phyloP scores from a whole-genome alignment of 1,140 invertebrate genomes.

The Helicoverpa armigera region DNA sequence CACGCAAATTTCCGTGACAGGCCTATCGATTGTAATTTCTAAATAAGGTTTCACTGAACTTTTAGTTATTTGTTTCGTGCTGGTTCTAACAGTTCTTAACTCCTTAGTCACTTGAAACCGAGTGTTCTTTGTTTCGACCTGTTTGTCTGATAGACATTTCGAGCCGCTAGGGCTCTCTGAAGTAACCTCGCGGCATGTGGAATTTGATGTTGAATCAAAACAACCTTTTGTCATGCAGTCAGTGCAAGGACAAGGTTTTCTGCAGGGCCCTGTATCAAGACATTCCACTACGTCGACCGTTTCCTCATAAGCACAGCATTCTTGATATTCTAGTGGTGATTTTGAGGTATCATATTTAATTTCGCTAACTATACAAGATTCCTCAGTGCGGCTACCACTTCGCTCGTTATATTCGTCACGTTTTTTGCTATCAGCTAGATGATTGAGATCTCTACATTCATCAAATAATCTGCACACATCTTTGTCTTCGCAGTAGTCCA shows the following conservation, averaged over 20 bases:
- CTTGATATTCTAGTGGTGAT: neutral
- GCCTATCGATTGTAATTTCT: slow-evolving; percentile 64
- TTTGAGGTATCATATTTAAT: slow-evolving; percentile 3
- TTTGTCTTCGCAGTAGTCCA: no score
- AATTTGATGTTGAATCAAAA: neutral
- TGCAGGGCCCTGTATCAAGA: neutral
- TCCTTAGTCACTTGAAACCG: slow-evolving; percentile 16
- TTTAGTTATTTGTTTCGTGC: slow-evolving; percentile 26
- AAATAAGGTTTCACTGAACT: slow-evolving; percentile 51
- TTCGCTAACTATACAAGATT: neutral
- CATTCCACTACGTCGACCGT: neutral
- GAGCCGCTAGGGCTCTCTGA: neutral
- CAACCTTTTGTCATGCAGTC: neutral
- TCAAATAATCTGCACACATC: neutral
- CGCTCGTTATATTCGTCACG: neutral
- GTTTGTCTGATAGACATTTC: slow-evolving; percentile 2
- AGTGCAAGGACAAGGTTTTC: neutral
- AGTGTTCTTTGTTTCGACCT: slow-evolving; percentile 10
- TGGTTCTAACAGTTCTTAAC: slow-evolving; percentile 7
- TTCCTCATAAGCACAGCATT: neutral
- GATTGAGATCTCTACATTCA: neutral
- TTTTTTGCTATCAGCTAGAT: neutral
- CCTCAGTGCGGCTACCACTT: neutral
- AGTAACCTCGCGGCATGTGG: neutral
- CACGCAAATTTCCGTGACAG: slow-evolving; percentile 58